Percentiles rank a stretch among this genome's conserved stretches.
phyloP scores from a whole-genome alignment of 23 tunicate genomes.

The Oikopleura vanhoeffeni region DNA sequence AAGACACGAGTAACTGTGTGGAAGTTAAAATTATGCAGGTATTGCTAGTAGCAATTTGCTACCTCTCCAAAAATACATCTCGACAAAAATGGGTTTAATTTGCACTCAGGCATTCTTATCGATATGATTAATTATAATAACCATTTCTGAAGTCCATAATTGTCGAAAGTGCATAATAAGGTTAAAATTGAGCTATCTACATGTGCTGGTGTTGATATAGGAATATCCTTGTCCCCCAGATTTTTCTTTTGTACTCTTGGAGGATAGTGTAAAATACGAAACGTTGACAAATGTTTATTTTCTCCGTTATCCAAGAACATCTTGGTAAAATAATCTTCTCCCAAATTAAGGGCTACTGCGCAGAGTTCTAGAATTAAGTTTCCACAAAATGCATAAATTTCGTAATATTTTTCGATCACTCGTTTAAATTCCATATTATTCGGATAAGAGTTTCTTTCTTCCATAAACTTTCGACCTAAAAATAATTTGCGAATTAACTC shows the following conservation, averaged over 20 bases:
- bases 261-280: not conserved
- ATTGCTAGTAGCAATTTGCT: too few species aligned
- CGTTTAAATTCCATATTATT: not conserved
- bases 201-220: conserved; percentile 3
- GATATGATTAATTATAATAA: too few species aligned
- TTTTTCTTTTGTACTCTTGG: not conserved
- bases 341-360: not conserved
- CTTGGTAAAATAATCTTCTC: not conserved
- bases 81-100: too few species aligned
- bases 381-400: not conserved
- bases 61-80: too few species aligned
- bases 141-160: conserved; percentile 15
- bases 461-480: not conserved
- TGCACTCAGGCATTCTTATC: too few species aligned
- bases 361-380: not conserved
- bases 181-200: not conserved
- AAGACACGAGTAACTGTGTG: too few species aligned
- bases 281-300: not conserved
- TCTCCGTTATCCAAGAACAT: not conserved
- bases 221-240: not conserved
- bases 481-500: too few species aligned
- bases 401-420: not conserved
- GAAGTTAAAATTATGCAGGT: too few species aligned
- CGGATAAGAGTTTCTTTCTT: not conserved
- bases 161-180: not conserved